Base-by-base conservation (phyloP, 1,140 invertebrate genomes). In the Drosophila asahinai region DNA sequence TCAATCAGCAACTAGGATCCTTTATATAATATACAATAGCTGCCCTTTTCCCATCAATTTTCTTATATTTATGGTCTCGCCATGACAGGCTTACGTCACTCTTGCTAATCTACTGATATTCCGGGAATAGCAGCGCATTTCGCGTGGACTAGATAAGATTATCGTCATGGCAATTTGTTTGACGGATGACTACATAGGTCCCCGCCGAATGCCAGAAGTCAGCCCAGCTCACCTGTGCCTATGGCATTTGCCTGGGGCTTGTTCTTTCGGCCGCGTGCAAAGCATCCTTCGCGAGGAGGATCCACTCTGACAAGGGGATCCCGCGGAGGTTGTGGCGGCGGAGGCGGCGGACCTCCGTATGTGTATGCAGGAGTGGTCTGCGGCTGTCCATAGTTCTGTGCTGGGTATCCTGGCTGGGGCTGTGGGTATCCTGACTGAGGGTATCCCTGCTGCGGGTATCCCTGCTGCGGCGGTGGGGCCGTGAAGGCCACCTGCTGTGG, bases 161-260 rank as follows among this genome's bases (percentile, higher is more conserved):
- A 77, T 60, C 66, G 3, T 3, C 22, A 54, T 52, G 51, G 40
- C 8, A 51, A 77, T 11, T 40, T 48, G 9, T 30, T n/a, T n/a
- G 15, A 19, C 15, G 11, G 27, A 27, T 51, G 52, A 80, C 36
- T 77, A 19, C 19, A 19, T 19, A 51, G 68, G 19, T 47, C 17
- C 2, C n/a, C 9, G 3, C 0, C 6, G 27, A 25, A 27, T 12
- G 19, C 4, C n/a, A 43, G 1, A 33, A 0, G 43, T 3, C 19
- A 43, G 66, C 75, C 58, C 43, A 89, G 66, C 79, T 61, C 43
- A 89, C 86, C 86, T 45, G 79, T 33, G 9, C 47, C 64, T 9
- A 63, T 48, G 0, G 79, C 71, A 38, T 90, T 86, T 3, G 42
- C 49, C 38, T 89, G 86, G 0, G 86, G 86, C 17, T 76, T 91